Evolutionary conservation across 2,113 vertebrate species (phyloP).

Genomic region (Parotia lawesii): DNA sequence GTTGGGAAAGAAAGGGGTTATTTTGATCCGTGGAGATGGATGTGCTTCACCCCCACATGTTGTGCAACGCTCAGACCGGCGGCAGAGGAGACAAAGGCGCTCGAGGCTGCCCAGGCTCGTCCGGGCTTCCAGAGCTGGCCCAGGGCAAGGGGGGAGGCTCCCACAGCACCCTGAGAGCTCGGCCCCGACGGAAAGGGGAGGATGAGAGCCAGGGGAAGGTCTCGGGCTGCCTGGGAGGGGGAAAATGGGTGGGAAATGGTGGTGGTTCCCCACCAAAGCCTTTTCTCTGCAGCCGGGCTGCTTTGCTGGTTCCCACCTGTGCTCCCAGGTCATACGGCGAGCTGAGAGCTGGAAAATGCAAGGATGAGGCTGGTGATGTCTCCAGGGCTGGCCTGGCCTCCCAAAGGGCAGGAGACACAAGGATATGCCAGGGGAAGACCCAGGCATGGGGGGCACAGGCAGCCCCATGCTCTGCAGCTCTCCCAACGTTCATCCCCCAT

Average conservation of each 20-base stretch:
- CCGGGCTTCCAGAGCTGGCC: neutral
- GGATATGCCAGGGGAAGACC: fast-evolving
- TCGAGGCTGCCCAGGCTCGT: neutral
- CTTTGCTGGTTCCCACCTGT: neutral
- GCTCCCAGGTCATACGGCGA: fast-evolving
- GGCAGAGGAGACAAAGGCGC: neutral
- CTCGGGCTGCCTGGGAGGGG: neutral
- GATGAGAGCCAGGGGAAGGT: neutral
- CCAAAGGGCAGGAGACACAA: neutral
- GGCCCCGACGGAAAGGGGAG: fast-evolving
- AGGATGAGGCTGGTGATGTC: neutral
- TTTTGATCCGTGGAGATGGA: neutral
- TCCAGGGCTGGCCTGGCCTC: neutral
- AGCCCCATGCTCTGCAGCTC: neutral
- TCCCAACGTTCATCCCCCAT: fast-evolving
- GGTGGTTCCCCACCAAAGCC: neutral
- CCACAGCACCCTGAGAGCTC: neutral
- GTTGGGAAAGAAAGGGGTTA: constrained; percentile 16
- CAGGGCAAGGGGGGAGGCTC: neutral
- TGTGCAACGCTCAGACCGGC: neutral
- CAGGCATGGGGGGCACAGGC: fast-evolving
- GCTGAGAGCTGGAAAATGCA: fast-evolving
- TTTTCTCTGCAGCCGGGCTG: neutral
- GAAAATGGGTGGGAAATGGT: fast-evolving
- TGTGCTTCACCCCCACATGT: neutral